phyloP scores from a whole-genome alignment of 2,888 invertebrate species.

The Calephelis perditalis region DNA sequence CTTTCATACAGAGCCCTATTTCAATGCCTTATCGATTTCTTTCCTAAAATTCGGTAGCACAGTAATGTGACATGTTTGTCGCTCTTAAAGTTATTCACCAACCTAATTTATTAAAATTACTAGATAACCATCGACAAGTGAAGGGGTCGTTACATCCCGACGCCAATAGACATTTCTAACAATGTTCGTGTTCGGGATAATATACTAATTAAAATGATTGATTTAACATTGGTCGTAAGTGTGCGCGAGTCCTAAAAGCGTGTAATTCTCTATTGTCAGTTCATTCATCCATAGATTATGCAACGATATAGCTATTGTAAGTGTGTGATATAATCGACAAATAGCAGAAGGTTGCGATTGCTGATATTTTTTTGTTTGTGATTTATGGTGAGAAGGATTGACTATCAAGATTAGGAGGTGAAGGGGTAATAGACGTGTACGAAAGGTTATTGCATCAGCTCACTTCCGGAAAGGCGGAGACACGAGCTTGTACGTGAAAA shows the following conservation, averaged over 20 bases:
- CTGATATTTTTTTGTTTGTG: slow-evolving; percentile 25
- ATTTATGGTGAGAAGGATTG: slow-evolving; percentile 22
- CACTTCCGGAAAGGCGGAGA: too few species aligned
- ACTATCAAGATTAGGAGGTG: slow-evolving; percentile 5
- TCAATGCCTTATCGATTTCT: too few species aligned
- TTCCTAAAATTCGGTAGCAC: too few species aligned
- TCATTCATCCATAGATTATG: slow-evolving; percentile 28
- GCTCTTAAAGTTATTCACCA: too few species aligned
- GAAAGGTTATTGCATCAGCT: too few species aligned
- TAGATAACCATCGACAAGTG: too few species aligned
- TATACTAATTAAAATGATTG: neutral
- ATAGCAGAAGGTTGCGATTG: slow-evolving; percentile 23
- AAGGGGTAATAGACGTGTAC: slow-evolving; percentile 1
- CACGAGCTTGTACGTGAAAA: neutral
- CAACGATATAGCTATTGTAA: slow-evolving; percentile 28
- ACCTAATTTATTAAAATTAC: too few species aligned
- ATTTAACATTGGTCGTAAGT: slow-evolving; percentile 8
- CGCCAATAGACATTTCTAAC: too few species aligned
- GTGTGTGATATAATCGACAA: slow-evolving; percentile 30
- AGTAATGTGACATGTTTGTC: too few species aligned
- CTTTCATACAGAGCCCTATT: too few species aligned
- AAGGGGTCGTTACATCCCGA: too few species aligned
- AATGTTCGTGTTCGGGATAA: too few species aligned
- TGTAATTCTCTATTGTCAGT: slow-evolving; percentile 23
- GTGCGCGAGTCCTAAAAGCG: neutral